Conservation (phyloP, 2,797 vertebrate species). For the Syndactyla subalaris region DNA sequence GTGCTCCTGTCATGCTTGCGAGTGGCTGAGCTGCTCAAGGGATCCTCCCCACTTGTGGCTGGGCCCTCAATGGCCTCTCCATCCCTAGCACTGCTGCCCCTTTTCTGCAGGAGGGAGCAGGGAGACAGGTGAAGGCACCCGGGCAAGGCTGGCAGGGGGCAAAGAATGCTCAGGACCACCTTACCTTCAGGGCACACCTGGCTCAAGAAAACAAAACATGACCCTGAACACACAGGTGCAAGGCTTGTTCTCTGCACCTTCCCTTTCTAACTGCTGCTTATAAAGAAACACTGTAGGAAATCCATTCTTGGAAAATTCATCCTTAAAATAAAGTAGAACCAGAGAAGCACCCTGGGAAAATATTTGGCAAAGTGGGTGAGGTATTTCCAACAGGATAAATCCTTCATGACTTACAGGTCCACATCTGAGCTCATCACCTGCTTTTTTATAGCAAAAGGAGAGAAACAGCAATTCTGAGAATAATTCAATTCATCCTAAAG, state of each 20-base stretch:
- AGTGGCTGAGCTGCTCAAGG: background rate
- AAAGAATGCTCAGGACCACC: background rate
- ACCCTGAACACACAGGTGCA: background rate
- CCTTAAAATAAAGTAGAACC: background rate
- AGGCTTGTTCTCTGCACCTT: background rate
- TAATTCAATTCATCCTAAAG: background rate
- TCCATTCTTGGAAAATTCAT: background rate
- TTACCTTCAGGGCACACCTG: background rate
- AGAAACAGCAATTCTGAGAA: background rate
- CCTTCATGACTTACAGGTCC: background rate
- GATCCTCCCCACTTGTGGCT: background rate
- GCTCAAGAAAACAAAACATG: background rate
- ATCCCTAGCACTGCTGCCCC: background rate
- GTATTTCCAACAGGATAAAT: background rate
- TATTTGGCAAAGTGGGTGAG: background rate
- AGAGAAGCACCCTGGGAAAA: background rate
- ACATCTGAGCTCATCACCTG: background rate
- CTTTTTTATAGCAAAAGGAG: background rate
- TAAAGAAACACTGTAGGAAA: background rate
- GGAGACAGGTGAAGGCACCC: background rate
- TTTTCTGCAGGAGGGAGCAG: background rate
- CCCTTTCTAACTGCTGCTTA: background rate
- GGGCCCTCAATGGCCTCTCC: background rate
- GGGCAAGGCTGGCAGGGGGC: background rate
- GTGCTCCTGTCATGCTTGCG: fast-evolving